Percentiles rank a stretch among this genome's conserved stretches.
Conservation (phyloP, 1,140 invertebrate species). For the Oscheius sp. region DNA sequence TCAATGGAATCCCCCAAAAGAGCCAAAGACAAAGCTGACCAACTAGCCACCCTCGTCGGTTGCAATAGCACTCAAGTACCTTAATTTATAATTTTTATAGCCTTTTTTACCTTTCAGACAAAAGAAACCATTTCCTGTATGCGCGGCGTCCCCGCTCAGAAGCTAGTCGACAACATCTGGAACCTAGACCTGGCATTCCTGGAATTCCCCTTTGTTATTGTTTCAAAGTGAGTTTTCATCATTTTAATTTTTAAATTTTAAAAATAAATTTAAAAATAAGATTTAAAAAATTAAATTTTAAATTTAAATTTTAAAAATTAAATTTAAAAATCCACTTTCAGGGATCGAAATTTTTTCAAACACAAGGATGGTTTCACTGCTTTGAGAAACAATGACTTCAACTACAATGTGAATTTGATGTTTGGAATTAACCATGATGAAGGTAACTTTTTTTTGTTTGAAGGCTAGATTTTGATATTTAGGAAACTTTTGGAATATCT, state of each 20-base stretch:
- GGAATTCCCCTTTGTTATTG: conserved; percentile 60
- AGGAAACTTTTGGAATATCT: conserved; percentile 61
- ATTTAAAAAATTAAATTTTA: neutral
- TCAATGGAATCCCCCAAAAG: conserved; percentile 56
- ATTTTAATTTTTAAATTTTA: neutral
- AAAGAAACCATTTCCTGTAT: conserved; percentile 46
- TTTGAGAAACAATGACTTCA: conserved; percentile 48
- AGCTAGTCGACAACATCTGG: conserved; percentile 54
- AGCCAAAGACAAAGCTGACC: conserved; percentile 49
- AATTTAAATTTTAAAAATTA: neutral
- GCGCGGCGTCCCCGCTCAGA: conserved; percentile 32
- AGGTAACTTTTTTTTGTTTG: conserved; percentile 27
- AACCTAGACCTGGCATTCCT: conserved; percentile 53
- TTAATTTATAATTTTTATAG: conserved; percentile 25
- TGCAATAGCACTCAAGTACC: conserved; percentile 51
- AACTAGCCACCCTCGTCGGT: conserved; percentile 50
- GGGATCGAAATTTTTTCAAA: conserved; percentile 56
- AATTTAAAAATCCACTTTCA: neutral
- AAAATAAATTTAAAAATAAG: neutral
- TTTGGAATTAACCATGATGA: conserved; percentile 60
- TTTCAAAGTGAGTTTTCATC: conserved; percentile 50
- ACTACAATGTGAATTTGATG: conserved; percentile 58
- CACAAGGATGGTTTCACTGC: conserved; percentile 56
- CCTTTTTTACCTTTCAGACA: conserved; percentile 37
- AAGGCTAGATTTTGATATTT: neutral